phyloP scores from a whole-genome alignment of 2,113 vertebrate species.

The Calyptommatus sinebrachiatus region DNA sequence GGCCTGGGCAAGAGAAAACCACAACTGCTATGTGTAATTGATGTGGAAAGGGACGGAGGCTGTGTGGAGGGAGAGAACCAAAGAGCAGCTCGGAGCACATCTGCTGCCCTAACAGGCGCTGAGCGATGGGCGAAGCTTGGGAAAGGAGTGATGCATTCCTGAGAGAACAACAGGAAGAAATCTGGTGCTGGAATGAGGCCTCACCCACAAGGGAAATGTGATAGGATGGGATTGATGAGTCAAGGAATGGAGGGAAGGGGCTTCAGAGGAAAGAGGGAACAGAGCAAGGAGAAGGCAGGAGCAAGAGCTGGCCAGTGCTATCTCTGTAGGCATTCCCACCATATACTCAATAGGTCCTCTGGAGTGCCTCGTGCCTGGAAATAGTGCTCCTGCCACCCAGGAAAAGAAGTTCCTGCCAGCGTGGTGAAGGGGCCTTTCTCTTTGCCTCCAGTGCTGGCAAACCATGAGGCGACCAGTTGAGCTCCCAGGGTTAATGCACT shows the following conservation, averaged over 20 bases:
- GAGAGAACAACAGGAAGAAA: background rate
- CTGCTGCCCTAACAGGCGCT: background rate
- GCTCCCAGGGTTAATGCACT: conserved; percentile 15
- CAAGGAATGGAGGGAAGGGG: background rate
- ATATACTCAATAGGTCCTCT: background rate
- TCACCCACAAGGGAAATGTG: background rate
- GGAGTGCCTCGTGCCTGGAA: background rate
- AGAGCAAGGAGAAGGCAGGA: background rate
- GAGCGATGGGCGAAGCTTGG: background rate
- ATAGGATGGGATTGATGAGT: background rate
- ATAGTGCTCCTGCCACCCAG: background rate
- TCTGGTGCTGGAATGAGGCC: background rate
- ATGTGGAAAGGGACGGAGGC: background rate
- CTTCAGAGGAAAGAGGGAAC: background rate
- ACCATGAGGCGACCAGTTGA: conserved; percentile 3
- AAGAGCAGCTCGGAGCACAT: background rate
- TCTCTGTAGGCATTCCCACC: background rate
- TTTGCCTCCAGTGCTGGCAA: conserved; percentile 16
- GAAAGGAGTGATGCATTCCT: background rate
- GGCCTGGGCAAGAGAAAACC: background rate
- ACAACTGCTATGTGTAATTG: background rate
- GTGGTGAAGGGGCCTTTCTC: background rate
- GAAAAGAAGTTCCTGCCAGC: background rate
- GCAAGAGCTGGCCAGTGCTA: background rate
- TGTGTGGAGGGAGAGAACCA: background rate